These are phyloP conservation scores for Apostichopus californicus DNA, from an alignment of 35 echinoderm and acorn worm genomes.

Conservation along the genomic window DNA sequence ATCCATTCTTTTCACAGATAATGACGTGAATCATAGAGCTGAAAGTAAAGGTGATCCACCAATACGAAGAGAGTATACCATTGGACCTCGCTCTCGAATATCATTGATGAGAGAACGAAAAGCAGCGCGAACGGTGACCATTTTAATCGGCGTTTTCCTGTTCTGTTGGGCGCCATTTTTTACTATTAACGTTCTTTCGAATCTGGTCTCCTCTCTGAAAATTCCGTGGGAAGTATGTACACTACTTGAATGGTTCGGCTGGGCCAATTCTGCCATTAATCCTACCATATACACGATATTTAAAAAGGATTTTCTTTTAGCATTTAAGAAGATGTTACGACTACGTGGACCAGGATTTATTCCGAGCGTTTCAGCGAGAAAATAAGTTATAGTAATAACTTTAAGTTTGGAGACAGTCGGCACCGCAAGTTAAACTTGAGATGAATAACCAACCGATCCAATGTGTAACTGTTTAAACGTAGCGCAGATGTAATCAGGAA, in stretches of 20 bases:
- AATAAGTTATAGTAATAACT: too few species aligned
- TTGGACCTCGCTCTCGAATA: background rate
- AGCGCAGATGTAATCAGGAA: too few species aligned
- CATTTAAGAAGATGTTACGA: background rate
- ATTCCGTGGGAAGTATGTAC: constrained; percentile 5
- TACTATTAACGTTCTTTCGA: constrained; percentile 1
- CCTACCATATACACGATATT: constrained; percentile 70
- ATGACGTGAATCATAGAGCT: too few species aligned
- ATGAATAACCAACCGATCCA: too few species aligned
- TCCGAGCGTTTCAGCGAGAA: too few species aligned
- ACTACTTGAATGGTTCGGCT: constrained; percentile 62
- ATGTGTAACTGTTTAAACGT: too few species aligned
- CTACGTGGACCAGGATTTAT: too few species aligned
- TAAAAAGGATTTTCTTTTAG: constrained; percentile 68
- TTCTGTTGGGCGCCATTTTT: constrained; percentile 72
- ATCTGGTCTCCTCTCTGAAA: constrained; percentile 22
- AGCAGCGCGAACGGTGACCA: constrained; percentile 47
- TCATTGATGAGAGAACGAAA: constrained; percentile 60
- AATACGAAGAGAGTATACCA: background rate
- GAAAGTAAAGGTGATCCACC: background rate
- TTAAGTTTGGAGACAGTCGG: too few species aligned
- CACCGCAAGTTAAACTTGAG: too few species aligned
- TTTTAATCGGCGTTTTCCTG: constrained; percentile 69
- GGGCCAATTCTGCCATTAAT: constrained; percentile 62
- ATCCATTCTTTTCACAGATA: too few species aligned